Evolutionary conservation across 2,888 invertebrate genomes (phyloP), one percentile per base, ranked within the genome.

Genomic region (Steromphala cineraria): DNA sequence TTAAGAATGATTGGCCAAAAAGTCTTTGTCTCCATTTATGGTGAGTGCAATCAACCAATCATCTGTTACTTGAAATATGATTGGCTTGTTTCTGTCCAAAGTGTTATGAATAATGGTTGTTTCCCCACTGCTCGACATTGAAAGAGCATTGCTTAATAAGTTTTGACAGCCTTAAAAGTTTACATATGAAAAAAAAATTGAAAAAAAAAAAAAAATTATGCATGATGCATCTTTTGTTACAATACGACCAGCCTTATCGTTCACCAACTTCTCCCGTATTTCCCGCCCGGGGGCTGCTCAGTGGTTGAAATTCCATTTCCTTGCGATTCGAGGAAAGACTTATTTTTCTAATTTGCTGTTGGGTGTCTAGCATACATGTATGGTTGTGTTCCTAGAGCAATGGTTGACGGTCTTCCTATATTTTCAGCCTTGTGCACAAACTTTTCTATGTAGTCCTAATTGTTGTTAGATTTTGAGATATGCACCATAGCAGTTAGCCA

Each of bases 301-400:
- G 31, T 36, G 40, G 36, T 71, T 71, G 71, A 71, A 71, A 71
- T 71, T 71, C 71, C 71, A 71, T 71, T 71, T 71, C 71, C 71
- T 71, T 71, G 36, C 71, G 36, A 36, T 36, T 40, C 24, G 71
- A 40, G 71, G 71, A 71, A 71, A 71, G 40, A 71, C 53, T 55
- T 36, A 76, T 76, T 76, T 53, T 76, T 76, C 76, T 76, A 53
- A 76, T 76, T 76, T 24, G 76, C 76, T 55, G 76, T 76, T 76
- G 53, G 40, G 55, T 76, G 76, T 76, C n/a, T 76, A 76, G 76
- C 53, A 76, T 55, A 76, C 31, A 76, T 71, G 28, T 62, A 76
- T 53, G 76, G 76, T 76, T 76, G 76, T 76, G 76, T 76, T 76
- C 53, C 40, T 40, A 71, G 71, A 71, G 71, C 71, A 71, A 71